Evolutionary conservation across 2,888 invertebrate genomes (phyloP), one percentile per base, ranked within the genome.

Genomic region (Monopis laevigella): DNA sequence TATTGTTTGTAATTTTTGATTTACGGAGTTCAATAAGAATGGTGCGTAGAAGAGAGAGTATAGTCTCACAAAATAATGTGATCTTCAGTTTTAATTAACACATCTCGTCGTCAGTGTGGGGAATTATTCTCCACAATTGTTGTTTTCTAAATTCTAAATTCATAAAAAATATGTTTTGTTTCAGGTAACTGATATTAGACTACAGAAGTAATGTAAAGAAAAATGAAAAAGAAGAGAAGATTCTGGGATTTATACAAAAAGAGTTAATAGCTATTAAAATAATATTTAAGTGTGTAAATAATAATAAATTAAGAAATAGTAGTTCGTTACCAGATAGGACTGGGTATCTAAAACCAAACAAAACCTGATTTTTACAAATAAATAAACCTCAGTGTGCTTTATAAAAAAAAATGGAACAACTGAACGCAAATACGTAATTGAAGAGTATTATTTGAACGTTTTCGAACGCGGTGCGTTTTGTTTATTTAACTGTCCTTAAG

Each of bases 361-460:
- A 47, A 27, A 32, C 42, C 46, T 44, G 48, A 49, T 49, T 13
- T 8, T 3, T 19, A 24, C n/a, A 35, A 35, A 16, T 6, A 3
- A 35, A 36, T 16, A 36, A 2, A 2, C 18, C n/a, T 14, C 10
- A n/a, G 30, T 30, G 30, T 17, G 17, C 14, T 16, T 17, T n/a
- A n/a, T n/a, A n/a, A 17, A 32, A 16, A 32, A 36, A 36, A 11
- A 2, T 13, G 19, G 21, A 53, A 65, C 66, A 63, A 59, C 56
- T 54, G 52, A 65, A 66, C 52, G 59, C 65, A 72, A 75, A 72
- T 65, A 73, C 65, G 67, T 74, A 69, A 74, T 72, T 68, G 59
- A 50, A 36, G 19, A 16, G 3, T 12, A 21, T 36, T 36, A 21
- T 36, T 36, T 36, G 36, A 36, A 35, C 62, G 59, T 59, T 64